Evolutionary conservation across 2,113 vertebrate species (phyloP).

Genomic region (Sialia sialis): DNA sequence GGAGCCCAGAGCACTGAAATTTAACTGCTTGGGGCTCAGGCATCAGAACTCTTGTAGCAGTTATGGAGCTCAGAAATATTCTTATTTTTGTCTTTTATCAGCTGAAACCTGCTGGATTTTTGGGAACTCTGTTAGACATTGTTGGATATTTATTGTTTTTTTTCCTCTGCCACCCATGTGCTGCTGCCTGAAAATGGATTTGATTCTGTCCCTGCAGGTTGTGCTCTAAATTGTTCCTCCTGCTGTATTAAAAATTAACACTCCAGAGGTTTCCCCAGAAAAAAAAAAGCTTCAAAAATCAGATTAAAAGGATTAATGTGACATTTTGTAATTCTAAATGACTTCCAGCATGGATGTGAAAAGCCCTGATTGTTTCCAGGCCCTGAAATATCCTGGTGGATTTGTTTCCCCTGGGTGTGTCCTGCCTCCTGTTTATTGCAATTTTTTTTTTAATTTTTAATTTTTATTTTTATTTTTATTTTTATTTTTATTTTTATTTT

Average conservation of each 20-base stretch:
- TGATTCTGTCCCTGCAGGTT: not conserved
- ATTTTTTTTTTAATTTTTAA: too few species aligned
- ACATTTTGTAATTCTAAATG: constrained; percentile 19
- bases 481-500: too few species aligned
- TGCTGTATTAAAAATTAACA: constrained; percentile 50
- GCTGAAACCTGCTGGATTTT: not conserved
- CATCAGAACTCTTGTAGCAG: not conserved
- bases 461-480: too few species aligned
- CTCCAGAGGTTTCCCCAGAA: not conserved
- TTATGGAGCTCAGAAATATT: not conserved
- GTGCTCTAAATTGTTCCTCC: not conserved
- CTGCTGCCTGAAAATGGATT: not conserved
- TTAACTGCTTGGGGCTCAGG: not conserved
- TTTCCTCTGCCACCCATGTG: not conserved
- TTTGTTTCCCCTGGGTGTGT: not conserved
- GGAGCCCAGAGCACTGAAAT: not conserved
- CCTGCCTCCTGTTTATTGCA: not conserved
- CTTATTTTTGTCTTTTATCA: not conserved
- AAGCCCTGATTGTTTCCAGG: not conserved
- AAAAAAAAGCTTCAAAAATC: constrained; percentile 28
- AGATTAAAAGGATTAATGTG: constrained; percentile 40
- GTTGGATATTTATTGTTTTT: not conserved
- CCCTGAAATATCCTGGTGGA: not conserved
- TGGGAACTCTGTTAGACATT: not conserved
- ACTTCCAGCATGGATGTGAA: constrained; percentile 41